Conservation (phyloP, 1,140 invertebrate species). For the Aphis craccivora region DNA sequence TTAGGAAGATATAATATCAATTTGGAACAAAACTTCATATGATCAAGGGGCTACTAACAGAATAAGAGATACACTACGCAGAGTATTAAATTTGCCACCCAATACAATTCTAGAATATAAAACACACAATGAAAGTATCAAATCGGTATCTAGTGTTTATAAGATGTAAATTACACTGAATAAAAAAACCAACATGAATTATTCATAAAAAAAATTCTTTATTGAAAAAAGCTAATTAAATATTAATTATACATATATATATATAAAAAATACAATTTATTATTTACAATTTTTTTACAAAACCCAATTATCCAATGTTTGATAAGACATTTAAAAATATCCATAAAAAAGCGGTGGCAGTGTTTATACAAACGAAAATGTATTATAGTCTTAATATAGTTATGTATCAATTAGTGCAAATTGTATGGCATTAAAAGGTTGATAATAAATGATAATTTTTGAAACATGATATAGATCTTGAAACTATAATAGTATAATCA, state of each 20-base stretch:
- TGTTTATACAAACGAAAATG: neutral
- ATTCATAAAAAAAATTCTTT: neutral
- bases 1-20: constrained; percentile 96
- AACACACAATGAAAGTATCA: constrained; percentile 74
- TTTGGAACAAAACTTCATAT: constrained; percentile 96
- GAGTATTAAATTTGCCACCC: constrained; percentile 92
- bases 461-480: neutral
- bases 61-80: constrained; percentile 92
- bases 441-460: neutral
- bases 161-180: constrained; percentile 48
- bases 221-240: constrained; percentile 45
- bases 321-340: neutral
- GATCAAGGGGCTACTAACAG: constrained; percentile 86
- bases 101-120: constrained; percentile 97
- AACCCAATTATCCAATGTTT: neutral
- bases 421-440: neutral
- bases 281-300: constrained; percentile 35
- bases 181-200: constrained; percentile 25
- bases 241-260: neutral
- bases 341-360: neutral
- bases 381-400: neutral
- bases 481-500: constrained; percentile 31
- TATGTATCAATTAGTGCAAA: neutral
- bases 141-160: constrained; percentile 57
- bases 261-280: constrained; percentile 38